A percentile compares a stretch with the other conserved stretches of the same genome.
These are phyloP conservation scores for Acinonyx jubatus DNA, from an alignment of 2,113 vertebrate genomes.

Conservation along the genomic window DNA sequence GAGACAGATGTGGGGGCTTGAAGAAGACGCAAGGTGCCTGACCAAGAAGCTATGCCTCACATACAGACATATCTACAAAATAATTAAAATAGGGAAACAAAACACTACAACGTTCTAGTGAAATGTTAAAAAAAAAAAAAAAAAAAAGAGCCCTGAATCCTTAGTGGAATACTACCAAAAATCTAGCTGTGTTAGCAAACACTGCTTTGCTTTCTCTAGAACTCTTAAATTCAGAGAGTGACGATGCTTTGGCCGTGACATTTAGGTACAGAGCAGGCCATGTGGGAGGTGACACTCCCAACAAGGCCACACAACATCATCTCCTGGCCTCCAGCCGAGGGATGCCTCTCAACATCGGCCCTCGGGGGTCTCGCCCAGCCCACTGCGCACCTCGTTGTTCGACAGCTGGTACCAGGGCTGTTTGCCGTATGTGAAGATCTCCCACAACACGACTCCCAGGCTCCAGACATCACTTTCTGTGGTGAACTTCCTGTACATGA, in stretches of 20 bases:
- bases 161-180: neutral
- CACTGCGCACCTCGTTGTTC: conserved; percentile 94
- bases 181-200: neutral
- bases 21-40: neutral
- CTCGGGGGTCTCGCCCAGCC: neutral
- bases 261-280: neutral
- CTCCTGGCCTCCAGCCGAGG: neutral
- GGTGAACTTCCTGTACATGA: conserved; percentile 99
- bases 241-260: neutral
- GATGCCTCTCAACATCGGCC: neutral
- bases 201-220: neutral
- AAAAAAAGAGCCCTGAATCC: neutral
- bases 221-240: neutral
- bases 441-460: conserved; percentile 98
- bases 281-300: neutral
- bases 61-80: neutral
- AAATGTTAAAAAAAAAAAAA: neutral
- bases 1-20: neutral
- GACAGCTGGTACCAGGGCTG: conserved; percentile 99
- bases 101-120: neutral
- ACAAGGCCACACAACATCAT: neutral
- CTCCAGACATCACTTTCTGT: conserved; percentile 99
- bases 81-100: neutral
- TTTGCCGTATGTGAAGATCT: conserved; percentile 99
- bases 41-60: neutral